Base-by-base conservation (phyloP, 2,888 invertebrate genomes). In the Aphrophora alni region DNA sequence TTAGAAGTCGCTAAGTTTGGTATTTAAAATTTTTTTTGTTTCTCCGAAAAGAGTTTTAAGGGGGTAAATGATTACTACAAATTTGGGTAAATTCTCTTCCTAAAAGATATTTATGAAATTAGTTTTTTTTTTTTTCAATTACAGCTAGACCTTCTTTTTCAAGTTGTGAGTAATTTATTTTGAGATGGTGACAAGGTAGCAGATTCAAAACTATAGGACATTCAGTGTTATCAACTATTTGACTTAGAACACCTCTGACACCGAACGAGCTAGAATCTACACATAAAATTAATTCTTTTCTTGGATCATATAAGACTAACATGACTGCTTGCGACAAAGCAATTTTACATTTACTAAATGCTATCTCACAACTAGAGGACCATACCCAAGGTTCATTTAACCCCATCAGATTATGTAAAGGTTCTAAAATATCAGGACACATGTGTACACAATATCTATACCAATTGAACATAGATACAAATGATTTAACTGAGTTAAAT, bases 191-290 rank as follows among this genome's bases (percentile, higher is more conserved):
- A 33, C 33, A 33, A 33, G 33, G 33, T 33, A 33, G 33, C 33
- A 33, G 33, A 33, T 33, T 33, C 33, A 33, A 33, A 33, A 33
- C 33, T 33, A 33, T 8, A 33, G 33, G 33, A 33, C 33, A 33
- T 33, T 33, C 8, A 33, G 8, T 33, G 3, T 33, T 33, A 33
- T 33, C 33, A 33, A 33, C 33, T 33, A 33, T 33, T 33, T 33
- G 8, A 33, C 33, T 33, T 3, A 33, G 33, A 8, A 33, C 33
- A 33, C 5, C 8, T 8, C 33, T 8, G 8, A 77, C 28, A 12
- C 77, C 69, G 68, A 26, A 77, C 14, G 77, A 77, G 33, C 69
- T 77, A 68, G 77, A 77, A 77, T 77, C 68, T 17, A 69, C 69
- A 14, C 28, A 77, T 33, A 77, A 69, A 27, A 77, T 21, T 69